phyloP scores from a whole-genome alignment of 1,140 invertebrate species.

The Sycophaga agraensis region DNA sequence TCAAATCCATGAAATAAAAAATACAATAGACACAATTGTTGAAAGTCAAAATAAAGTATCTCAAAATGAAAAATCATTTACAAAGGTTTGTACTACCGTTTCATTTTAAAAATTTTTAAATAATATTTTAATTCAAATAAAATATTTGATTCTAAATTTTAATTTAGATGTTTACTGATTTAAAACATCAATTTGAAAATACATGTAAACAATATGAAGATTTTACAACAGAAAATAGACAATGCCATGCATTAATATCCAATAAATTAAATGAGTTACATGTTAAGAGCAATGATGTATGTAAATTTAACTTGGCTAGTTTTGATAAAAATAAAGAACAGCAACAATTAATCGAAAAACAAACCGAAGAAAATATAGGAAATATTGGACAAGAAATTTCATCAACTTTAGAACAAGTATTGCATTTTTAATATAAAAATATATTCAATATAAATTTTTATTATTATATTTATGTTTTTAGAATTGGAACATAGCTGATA shows the following conservation, averaged over 20 bases:
- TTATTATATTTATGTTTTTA: slow-evolving; percentile 24
- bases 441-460: neutral
- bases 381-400: slow-evolving; percentile 38
- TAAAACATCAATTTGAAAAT: slow-evolving; percentile 35
- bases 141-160: neutral
- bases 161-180: slow-evolving; percentile 25
- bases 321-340: slow-evolving; percentile 26
- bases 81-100: slow-evolving; percentile 34
- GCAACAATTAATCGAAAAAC: slow-evolving; percentile 32
- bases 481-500: slow-evolving; percentile 37
- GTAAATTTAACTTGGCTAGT: slow-evolving; percentile 23
- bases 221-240: slow-evolving; percentile 29
- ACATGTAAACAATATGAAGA: slow-evolving; percentile 36
- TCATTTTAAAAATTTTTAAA: slow-evolving; percentile 3
- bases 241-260: slow-evolving; percentile 30
- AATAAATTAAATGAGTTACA: slow-evolving; percentile 33
- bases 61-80: slow-evolving; percentile 34
- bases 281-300: slow-evolving; percentile 28
- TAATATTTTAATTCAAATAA: neutral
- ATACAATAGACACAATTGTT: slow-evolving; percentile 31
- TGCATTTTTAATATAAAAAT: neutral
- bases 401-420: slow-evolving; percentile 39
- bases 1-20: slow-evolving; percentile 34
- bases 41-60: slow-evolving; percentile 36
- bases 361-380: slow-evolving; percentile 34